These are phyloP conservation scores for Lycopodina hypogea DNA, from an alignment of 37 sponge, comb jelly and placozoan species.

Conservation along the genomic window DNA sequence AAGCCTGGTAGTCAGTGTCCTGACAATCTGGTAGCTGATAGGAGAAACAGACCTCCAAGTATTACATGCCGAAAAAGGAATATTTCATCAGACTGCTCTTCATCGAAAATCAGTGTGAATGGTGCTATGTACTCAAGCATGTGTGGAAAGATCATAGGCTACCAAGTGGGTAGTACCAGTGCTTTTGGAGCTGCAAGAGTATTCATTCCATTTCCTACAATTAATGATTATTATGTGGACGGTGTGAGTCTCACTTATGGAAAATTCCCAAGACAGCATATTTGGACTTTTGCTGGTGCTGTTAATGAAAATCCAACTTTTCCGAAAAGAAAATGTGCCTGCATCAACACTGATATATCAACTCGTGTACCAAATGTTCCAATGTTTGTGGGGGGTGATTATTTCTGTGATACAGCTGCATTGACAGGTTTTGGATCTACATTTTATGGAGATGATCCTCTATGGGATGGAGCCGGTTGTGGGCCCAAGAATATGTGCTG, in stretches of 20 bases:
- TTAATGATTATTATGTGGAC: conserved; percentile 4
- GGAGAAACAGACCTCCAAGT: too few relatives aligned
- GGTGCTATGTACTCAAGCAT: background rate
- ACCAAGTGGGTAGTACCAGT: background rate
- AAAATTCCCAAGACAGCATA: background rate
- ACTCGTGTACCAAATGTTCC: background rate
- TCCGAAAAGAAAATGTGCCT: background rate
- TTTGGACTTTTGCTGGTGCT: conserved; percentile 1
- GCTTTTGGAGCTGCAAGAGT: conserved; percentile 6
- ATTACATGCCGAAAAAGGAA: too few relatives aligned
- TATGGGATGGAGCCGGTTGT: conserved; percentile 58
- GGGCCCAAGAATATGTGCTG: conserved; percentile 35
- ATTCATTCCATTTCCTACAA: too few relatives aligned
- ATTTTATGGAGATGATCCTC: conserved; percentile 33
- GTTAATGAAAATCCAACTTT: background rate
- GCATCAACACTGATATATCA: background rate
- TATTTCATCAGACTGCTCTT: too few relatives aligned
- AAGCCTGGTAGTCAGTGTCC: too few relatives aligned
- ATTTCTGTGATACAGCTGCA: conserved; percentile 51
- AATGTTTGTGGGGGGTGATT: conserved; percentile 23
- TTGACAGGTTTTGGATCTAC: background rate
- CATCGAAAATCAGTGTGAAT: background rate
- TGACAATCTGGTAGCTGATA: too few relatives aligned
- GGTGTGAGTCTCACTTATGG: conserved; percentile 18
- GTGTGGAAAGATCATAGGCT: conserved; percentile 3